Percentiles rank a stretch among this genome's conserved stretches.
Conservation (phyloP, 1,140 invertebrate species). For the Cotesia typhae region DNA sequence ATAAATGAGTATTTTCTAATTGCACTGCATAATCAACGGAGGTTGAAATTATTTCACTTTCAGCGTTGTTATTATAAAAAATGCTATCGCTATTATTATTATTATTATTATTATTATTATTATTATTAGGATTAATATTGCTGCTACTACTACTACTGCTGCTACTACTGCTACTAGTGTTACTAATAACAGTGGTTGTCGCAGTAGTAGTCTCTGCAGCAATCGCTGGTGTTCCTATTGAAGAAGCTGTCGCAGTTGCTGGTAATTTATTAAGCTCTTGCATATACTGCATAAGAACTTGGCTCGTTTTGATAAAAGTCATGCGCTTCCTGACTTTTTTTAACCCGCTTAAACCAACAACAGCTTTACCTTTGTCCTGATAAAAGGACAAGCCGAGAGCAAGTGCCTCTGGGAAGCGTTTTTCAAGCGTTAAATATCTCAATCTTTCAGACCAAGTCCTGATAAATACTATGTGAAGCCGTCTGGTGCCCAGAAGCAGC, state of each 20-base stretch:
- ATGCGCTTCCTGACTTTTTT: conserved; percentile 69
- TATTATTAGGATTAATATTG: too few species aligned
- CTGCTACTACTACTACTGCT: too few species aligned
- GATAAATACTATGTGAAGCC: conserved; percentile 82
- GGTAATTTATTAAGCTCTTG: conserved; percentile 67
- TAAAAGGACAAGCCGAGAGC: conserved; percentile 75
- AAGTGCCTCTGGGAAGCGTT: conserved; percentile 72
- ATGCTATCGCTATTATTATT: too few species aligned
- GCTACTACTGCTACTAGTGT: too few species aligned
- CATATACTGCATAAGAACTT: conserved; percentile 66
- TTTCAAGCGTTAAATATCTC: conserved; percentile 73
- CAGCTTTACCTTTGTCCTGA: conserved; percentile 75
- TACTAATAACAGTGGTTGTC: too few species aligned
- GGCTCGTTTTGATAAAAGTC: conserved; percentile 70
- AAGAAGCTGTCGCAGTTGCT: conserved; percentile 23
- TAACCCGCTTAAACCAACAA: conserved; percentile 70
- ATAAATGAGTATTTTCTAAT: conserved; percentile 63
- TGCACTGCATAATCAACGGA: conserved; percentile 62
- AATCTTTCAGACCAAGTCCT: conserved; percentile 84
- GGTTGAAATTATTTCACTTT: conserved; percentile 53
- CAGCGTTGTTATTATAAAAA: conserved; percentile 44
- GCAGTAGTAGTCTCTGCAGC: too few species aligned
- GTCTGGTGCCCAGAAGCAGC: conserved; percentile 84
- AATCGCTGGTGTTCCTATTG: too few species aligned
- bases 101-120: too few species aligned